Evolutionary conservation across 2,888 invertebrate genomes (phyloP), one percentile per base, ranked within the genome.

Genomic region (Pristionchus exspectatus): DNA sequence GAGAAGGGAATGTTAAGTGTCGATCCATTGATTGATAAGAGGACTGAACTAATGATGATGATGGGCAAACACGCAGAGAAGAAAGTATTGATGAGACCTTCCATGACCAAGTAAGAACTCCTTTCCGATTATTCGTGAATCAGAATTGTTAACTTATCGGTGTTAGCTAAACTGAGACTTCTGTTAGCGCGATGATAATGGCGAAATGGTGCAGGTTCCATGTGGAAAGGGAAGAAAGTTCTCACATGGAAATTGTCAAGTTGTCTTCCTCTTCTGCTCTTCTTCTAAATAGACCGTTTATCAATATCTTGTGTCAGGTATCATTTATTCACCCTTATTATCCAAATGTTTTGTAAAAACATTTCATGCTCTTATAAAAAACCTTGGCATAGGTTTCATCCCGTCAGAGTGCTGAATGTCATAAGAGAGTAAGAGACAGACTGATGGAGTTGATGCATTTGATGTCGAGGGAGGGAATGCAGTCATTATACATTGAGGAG

Each of bases 231-330:
- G 27, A 38, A 7, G 30, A 56, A 2, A 59, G 33, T 4, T 59
- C 72, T 12, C 7, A 33, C 21, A 66, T 92, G 24, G 95, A 95
- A 89, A 92, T 95, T 33, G 95, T 95, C 38, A 95, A 95, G 90
- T 91, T 92, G 69, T 92, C 93, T 21, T 89, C 92, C 21, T 94
- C 95, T 4, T 92, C 93, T 44, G 90, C 92, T 1, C 92, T 95
- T 18, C 91, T 93, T 72, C 92, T 95, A 77, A 95, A 95, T 91
- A 94, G 94, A 86, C 95, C 95, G 33, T 93, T 95, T 50, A 95
- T 95, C 89, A 94, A 94, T 90, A 93, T 95, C 84, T 90, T 95
- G 66, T 95, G 95, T 90, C 95, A 95, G 90, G 94, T 94, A 44
- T 74, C 74, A 7, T 38, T 50, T 50, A 12, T 50, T 50, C 44